Base-by-base conservation (phyloP, 2,888 invertebrate genomes). In the Iphiclides podalirius region DNA sequence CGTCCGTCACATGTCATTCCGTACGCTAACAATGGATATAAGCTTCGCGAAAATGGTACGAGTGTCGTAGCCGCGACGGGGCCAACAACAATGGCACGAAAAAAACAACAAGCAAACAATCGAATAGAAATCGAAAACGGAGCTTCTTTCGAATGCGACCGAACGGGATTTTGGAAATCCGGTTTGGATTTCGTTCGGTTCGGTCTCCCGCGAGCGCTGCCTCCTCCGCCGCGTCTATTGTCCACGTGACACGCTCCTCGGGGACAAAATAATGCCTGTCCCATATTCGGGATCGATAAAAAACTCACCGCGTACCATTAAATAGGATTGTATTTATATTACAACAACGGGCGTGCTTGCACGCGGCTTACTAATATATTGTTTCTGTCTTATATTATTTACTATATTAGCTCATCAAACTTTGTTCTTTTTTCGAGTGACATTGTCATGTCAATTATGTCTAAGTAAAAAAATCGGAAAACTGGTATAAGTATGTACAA, bases 141-240 rank as follows among this genome's bases (percentile, higher is more conserved):
- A 79, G 77, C 77, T 79, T 84, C 79, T 83, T 84, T 76, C 71
- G 72, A 76, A 76, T 77, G 79, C 82, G 71, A 76, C 72, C 60
- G 71, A 87, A 83, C 83, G 82, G 87, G 86, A 87, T 86, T 88
- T 87, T 79, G 82, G 79, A 83, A 85, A 86, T 86, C 88, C 85
- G 85, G 87, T 87, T 87, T 79, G 66, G 64, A 68, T 76, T 81
- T 77, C 75, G 75, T 85, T 79, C 75, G 73, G 67, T 71, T 76
- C 72, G 66, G 70, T 69, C 70, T 66, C 64, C 71, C 67, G 65
- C 61, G 62, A 46, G 51, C 43, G 59, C 59, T 60, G 65, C 71
- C 67, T 67, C 70, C 69, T 64, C 67, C 65, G 64, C 66, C 54
- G 65, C 72, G 58, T 70, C 75, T 77, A 78, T 80, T 67, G 67